Base-by-base conservation (phyloP, 2,888 invertebrate species). In the Onthophagus sagittarius region DNA sequence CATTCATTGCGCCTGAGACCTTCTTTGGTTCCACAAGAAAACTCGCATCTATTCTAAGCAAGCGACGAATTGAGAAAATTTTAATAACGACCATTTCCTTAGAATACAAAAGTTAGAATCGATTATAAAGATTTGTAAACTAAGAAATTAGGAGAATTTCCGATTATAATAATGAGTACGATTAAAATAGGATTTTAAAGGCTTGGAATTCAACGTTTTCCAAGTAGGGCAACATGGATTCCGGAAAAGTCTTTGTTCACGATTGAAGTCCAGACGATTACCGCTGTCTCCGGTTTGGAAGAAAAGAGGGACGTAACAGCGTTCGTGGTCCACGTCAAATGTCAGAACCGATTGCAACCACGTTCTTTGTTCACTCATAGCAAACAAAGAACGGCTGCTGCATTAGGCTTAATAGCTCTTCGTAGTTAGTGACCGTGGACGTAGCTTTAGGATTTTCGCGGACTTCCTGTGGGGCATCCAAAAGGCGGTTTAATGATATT, bases 261-360 rank as follows among this genome's bases (percentile, higher is more conserved):
- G 39, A 70, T 70, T 39, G 70, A n/a, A 33, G 15, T 15, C 31
- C 70, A 62, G 70, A 62, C 70, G 70, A 70, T 70, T 70, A 70
- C 70, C 11, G 14, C 39, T 53, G 39, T 53, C 39, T 53, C 39
- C 11, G 39, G 39, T 53, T 53, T 7, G 11, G 9, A 53, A 11
- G 39, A 53, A 53, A 53, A 53, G 53, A 53, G 62, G 15, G 53
- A 31, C 33, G 15, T 39, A 70, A 70, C 15, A 39, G 70, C 64
- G 15, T 23, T 71, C 62, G 72, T 64, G 73, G 73, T 75, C 71
- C 72, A 70, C 39, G 62, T 69, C 53, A 75, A 75, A 75, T 73
- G 75, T 75, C 75, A 73, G 64, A 70, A 70, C 69, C 73, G 39
- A 53, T 53, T 53, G 39, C 39, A 53, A 11, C 11, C 11, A 53